phyloP scores from a whole-genome alignment of 2,797 vertebrate species.

The Scarus forsteni region DNA sequence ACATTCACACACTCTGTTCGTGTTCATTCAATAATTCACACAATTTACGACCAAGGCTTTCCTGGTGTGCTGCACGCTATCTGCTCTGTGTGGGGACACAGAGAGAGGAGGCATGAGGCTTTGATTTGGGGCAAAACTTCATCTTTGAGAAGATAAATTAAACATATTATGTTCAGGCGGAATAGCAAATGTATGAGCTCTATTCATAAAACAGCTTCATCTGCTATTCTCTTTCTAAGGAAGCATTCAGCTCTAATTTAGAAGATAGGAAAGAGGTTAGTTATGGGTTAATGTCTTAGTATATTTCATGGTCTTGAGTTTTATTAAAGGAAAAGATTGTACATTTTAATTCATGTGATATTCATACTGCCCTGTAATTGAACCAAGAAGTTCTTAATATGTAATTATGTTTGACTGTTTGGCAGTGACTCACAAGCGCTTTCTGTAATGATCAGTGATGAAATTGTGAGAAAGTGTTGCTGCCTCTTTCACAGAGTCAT shows the following conservation, averaged over 20 bases:
- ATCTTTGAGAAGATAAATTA: background rate
- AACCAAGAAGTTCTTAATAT: slow-evolving; percentile 5
- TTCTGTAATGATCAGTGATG: background rate
- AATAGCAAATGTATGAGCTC: background rate
- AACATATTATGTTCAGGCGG: slow-evolving; percentile 3
- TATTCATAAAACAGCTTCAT: background rate
- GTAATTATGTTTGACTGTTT: slow-evolving; percentile 3
- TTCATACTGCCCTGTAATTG: background rate
- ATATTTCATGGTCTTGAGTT: background rate
- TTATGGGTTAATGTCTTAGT: background rate
- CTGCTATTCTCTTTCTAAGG: background rate
- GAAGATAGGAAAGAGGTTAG: background rate
- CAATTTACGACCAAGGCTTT: slow-evolving; percentile 19
- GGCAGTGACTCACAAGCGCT: background rate
- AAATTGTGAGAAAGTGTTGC: background rate
- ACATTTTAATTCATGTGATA: background rate
- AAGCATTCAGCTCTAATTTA: background rate
- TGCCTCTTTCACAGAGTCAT: background rate
- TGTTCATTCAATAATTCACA: slow-evolving; percentile 61
- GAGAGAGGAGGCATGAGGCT: background rate
- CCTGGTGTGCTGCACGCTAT: slow-evolving; percentile 10
- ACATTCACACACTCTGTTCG: slow-evolving; percentile 22
- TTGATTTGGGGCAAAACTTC: background rate
- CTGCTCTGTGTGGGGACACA: slow-evolving; percentile 15
- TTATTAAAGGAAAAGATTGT: background rate